Conservation (phyloP, 2,113 vertebrate genomes). For the Eulemur rufifrons region DNA sequence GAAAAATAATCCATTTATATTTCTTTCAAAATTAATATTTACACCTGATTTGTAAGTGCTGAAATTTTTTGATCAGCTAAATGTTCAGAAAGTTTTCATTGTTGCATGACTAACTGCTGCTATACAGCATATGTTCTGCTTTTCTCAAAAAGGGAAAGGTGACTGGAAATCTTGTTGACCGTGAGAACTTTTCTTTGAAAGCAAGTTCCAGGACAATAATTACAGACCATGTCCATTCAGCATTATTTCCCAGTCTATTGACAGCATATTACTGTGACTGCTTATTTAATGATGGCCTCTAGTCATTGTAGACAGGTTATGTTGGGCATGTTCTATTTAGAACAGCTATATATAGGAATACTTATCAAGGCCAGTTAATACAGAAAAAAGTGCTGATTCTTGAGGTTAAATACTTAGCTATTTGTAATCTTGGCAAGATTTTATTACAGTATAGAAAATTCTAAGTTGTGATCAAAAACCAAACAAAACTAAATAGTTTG, state of each 20-base stretch:
- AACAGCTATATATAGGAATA: background rate
- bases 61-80: background rate
- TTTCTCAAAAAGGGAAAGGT: background rate
- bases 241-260: accelerated
- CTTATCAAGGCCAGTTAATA: conserved; percentile 6
- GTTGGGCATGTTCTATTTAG: background rate
- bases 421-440: background rate
- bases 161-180: background rate
- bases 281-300: background rate
- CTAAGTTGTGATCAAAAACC: background rate
- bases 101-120: background rate
- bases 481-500: background rate
- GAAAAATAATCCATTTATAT: background rate
- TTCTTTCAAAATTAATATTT: background rate
- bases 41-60: background rate
- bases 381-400: conserved; percentile 12
- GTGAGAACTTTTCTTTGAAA: background rate
- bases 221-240: background rate
- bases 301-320: background rate
- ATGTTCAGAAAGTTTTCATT: background rate
- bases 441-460: background rate
- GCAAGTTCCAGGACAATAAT: background rate
- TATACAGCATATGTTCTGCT: accelerated
- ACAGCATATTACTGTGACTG: background rate
- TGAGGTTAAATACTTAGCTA: background rate